A percentile compares a stretch with the other conserved stretches of the same genome.
These are phyloP conservation scores for Brachionus rubens DNA, from an alignment of 1,140 invertebrate genomes.

Conservation along the genomic window DNA sequence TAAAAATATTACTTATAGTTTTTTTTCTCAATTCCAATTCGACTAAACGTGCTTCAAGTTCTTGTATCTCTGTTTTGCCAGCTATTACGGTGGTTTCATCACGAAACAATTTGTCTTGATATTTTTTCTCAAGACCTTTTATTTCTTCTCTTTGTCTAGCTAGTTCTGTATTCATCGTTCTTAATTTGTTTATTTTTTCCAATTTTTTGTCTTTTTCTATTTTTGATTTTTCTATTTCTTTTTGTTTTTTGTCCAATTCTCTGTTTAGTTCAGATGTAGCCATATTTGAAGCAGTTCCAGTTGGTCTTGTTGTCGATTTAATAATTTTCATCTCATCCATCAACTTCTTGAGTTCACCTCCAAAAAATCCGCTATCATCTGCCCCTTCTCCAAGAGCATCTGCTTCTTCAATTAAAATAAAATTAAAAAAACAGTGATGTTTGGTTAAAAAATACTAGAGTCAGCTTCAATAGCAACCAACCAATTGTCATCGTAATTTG, in stretches of 20 bases:
- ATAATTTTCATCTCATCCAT: not conserved
- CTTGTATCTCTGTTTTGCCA: not conserved
- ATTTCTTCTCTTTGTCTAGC: not conserved
- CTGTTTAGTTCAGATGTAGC: not conserved
- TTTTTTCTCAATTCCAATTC: conserved; percentile 9
- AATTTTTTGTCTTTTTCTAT: not conserved
- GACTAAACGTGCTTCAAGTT: not conserved
- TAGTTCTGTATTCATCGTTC: not conserved
- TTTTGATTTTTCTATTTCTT: not conserved
- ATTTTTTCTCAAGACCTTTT: not conserved
- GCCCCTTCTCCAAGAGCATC: too few species aligned
- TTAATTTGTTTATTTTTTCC: not conserved
- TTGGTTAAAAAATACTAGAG: not conserved
- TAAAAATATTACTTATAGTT: not conserved
- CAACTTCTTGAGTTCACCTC: too few species aligned
- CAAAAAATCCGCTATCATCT: too few species aligned
- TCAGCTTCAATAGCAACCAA: not conserved
- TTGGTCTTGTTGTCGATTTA: not conserved
- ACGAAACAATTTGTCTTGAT: not conserved
- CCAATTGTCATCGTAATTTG: not conserved
- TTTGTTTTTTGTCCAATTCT: not conserved
- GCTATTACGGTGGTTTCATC: not conserved
- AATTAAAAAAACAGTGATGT: too few species aligned
- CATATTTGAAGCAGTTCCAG: not conserved
- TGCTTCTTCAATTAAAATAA: too few species aligned